phyloP scores from a whole-genome alignment of 2,888 invertebrate genomes.

The Agelastica alni region DNA sequence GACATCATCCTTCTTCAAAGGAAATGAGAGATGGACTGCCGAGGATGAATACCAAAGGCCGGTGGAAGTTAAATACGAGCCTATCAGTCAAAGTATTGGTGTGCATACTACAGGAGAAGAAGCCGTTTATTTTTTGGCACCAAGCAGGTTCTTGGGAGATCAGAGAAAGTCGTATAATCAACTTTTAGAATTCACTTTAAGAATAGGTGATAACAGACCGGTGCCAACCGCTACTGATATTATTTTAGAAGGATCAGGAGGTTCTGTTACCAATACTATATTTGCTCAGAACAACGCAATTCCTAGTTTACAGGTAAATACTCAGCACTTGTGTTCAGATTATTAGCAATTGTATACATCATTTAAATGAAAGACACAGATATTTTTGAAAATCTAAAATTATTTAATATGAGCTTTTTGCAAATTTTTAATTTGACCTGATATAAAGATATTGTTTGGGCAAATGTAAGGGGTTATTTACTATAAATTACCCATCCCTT shows the following conservation, averaged over 20 bases:
- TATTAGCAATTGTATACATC: no score
- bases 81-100: slow-evolving; percentile 78
- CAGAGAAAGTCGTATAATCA: slow-evolving; percentile 95
- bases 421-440: no score
- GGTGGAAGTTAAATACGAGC: slow-evolving; percentile 74
- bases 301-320: slow-evolving; percentile 69
- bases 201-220: slow-evolving; percentile 82
- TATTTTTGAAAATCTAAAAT: no score
- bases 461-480: no score
- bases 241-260: slow-evolving; percentile 77
- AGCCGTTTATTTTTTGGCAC: slow-evolving; percentile 88
- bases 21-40: slow-evolving; percentile 83
- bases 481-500: no score
- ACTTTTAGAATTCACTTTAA: slow-evolving; percentile 82
- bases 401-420: no score
- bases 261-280: slow-evolving; percentile 84
- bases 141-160: slow-evolving; percentile 83
- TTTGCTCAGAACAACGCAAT: slow-evolving; percentile 88
- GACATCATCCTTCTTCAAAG: slow-evolving; percentile 86
- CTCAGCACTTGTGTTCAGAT: no score
- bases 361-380: no score
- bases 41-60: slow-evolving; percentile 63
- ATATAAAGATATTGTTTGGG: no score
- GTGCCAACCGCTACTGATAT: slow-evolving; percentile 85
- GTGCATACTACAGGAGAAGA: slow-evolving; percentile 74